Base-by-base conservation (phyloP, 1,140 invertebrate species). In the Sweltsa coloradensis region DNA sequence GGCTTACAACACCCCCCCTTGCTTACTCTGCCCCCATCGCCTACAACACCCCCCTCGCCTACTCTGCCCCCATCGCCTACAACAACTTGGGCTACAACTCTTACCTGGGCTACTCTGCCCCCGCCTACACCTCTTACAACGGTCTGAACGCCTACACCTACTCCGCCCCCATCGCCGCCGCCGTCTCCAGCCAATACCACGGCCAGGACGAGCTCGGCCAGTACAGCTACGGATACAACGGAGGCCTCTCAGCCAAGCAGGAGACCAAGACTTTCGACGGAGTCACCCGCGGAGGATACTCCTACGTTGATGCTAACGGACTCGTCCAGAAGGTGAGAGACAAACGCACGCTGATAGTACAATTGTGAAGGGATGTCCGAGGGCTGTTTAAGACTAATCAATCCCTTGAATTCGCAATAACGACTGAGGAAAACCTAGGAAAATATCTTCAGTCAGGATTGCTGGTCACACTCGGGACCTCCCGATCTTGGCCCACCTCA, bases 251-350 rank as follows among this genome's bases (percentile, higher is more conserved):
- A 51, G 65, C 76, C 46, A 81, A 83, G 59, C 70, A 69, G 26
- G 80, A 83, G 63, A 66, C 72, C 2, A 72, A 74, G 49, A 69
- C 74, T 9, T 63, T 73, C 40, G 78, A 82, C 58, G 80, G 80
- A 5, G 70, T 76, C 23, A 80, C 78, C 5, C 72, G 71, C 23
- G 80, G 81, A 24, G 74, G 73, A 31, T 84, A 81, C 59, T 78
- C 76, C 45, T 84, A 83, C 56, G 67, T 84, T 18, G 81, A 85
- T 57, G 72, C 74, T 7, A 71, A 81, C 57, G 80, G 80, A 2
- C 60, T 78, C 21, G 54, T 79, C 3, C 80, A 83, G 59, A 70
- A 66, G 2, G 74, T 41, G 11, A 24, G 24, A n/a, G n/a, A n/a
- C n/a, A n/a, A n/a, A n/a, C n/a, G n/a, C n/a, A n/a, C n/a, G n/a